Percentiles rank a stretch among this genome's conserved stretches.
Conservation (phyloP, 2,888 invertebrate genomes). For the Tinea semifulvella region DNA sequence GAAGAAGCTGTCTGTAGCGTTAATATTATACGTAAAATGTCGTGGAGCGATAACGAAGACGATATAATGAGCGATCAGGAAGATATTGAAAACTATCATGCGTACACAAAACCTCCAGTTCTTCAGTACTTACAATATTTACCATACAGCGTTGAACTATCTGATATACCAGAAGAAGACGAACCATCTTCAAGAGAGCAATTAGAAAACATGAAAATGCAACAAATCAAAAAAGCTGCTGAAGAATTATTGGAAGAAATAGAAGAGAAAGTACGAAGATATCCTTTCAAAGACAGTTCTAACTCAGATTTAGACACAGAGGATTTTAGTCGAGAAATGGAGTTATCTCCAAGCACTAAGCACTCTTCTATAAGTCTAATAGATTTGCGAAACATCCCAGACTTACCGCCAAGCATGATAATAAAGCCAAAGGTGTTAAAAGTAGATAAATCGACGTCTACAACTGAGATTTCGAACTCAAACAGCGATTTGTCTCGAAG, state of each 20-base stretch:
- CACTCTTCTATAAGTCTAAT: conserved; percentile 49
- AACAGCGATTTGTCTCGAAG: conserved; percentile 41
- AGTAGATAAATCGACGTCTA: conserved; percentile 55
- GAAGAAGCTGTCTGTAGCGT: conserved; percentile 40
- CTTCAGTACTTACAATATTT: conserved; percentile 36
- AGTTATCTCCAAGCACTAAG: conserved; percentile 38
- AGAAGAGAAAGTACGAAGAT: conserved; percentile 39
- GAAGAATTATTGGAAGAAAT: conserved; percentile 45
- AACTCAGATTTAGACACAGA: conserved; percentile 29
- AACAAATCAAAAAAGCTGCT: conserved; percentile 33
- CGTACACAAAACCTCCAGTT: conserved; percentile 47
- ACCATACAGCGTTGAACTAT: conserved; percentile 50
- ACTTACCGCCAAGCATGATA: conserved; percentile 51
- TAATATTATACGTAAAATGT: conserved; percentile 30
- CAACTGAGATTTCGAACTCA: conserved; percentile 50
- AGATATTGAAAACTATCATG: conserved; percentile 47
- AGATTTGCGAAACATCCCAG: conserved; percentile 52
- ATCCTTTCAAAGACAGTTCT: conserved; percentile 31
- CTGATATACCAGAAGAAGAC: conserved; percentile 57
- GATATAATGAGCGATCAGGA: conserved; percentile 50
- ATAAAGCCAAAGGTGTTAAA: conserved; percentile 46
- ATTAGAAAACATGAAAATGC: conserved; percentile 29
- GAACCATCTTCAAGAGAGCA: conserved; percentile 40
- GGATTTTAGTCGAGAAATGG: conserved; percentile 32
- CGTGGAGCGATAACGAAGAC: not conserved